phyloP scores from a whole-genome alignment of 35 echinoderm and acorn worm genomes.

The Patiria miniata region DNA sequence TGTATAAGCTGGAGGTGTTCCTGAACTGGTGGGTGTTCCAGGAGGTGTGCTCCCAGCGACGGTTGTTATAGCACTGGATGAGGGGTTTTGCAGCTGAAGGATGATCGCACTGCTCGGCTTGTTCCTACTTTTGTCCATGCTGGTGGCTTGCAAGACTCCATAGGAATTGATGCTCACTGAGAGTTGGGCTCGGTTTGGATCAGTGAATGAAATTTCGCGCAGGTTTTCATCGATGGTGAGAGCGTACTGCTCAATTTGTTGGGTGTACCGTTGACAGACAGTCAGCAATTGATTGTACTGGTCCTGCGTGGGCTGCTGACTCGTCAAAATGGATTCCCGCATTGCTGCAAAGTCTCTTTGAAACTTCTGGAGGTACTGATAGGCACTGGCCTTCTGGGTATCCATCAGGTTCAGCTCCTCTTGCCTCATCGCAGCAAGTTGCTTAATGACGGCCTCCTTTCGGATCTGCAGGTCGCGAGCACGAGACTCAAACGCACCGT shows the following conservation, averaged over 20 bases:
- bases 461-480: slow-evolving; percentile 66
- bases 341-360: slow-evolving; percentile 74
- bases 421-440: slow-evolving; percentile 68
- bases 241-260: slow-evolving; percentile 85
- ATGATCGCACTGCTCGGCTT: slow-evolving; percentile 20
- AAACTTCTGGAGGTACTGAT: slow-evolving; percentile 77
- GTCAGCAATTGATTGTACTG: slow-evolving; percentile 76
- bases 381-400: slow-evolving; percentile 76
- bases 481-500: slow-evolving; percentile 67
- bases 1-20: not conserved
- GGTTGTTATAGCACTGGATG: slow-evolving; percentile 27
- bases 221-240: slow-evolving; percentile 68
- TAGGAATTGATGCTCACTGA: slow-evolving; percentile 81
- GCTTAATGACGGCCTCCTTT: slow-evolving; percentile 72
- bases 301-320: slow-evolving; percentile 62
- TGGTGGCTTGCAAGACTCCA: slow-evolving; percentile 43
- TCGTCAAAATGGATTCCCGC: slow-evolving; percentile 59
- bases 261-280: slow-evolving; percentile 61
- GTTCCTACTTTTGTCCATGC: slow-evolving; percentile 26
- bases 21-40: slow-evolving; percentile 17
- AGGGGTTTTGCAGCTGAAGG: slow-evolving; percentile 25
- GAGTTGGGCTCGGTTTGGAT: slow-evolving; percentile 72
- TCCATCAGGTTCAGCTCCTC: slow-evolving; percentile 77
- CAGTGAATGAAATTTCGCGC: slow-evolving; percentile 52
- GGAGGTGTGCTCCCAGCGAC: not conserved